Evolutionary conservation across 2,888 invertebrate genomes (phyloP).

Genomic region (Xylocampa areola): DNA sequence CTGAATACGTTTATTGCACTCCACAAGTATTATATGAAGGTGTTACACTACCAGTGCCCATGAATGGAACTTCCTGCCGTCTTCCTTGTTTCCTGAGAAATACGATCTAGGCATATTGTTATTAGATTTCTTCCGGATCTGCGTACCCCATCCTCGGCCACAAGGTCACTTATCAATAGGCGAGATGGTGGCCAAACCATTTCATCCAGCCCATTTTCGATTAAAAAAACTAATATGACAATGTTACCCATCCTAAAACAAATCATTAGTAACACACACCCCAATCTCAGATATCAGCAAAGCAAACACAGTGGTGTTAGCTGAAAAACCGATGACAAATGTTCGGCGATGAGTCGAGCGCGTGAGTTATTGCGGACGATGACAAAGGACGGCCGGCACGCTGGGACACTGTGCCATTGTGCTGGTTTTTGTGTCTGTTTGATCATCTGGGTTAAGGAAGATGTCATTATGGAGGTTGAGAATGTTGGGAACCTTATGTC

Average conservation of each 20-base stretch:
- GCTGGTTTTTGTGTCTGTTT: constrained; percentile 21
- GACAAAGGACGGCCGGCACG: constrained; percentile 25
- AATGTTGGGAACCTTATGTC: too few species aligned
- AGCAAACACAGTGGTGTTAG: constrained; percentile 22
- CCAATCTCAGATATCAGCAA: constrained; percentile 21
- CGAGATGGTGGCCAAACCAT: too few species aligned
- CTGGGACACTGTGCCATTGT: constrained; percentile 24
- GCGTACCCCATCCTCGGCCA: too few species aligned
- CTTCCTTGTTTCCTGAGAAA: too few species aligned
- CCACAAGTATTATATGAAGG: too few species aligned
- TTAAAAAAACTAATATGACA: background rate
- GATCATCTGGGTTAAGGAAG: constrained; percentile 28
- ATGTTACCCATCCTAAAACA: background rate
- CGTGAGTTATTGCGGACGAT: constrained; percentile 37
- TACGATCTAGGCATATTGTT: too few species aligned
- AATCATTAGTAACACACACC: background rate
- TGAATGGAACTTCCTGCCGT: too few species aligned
- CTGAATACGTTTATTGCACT: too few species aligned
- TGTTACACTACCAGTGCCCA: too few species aligned
- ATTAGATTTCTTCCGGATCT: too few species aligned
- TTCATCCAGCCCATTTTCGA: background rate
- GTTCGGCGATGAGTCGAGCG: constrained; percentile 24
- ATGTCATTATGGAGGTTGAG: constrained; percentile 8
- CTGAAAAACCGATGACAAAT: constrained; percentile 54
- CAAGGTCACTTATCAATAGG: too few species aligned